These are phyloP conservation scores for Erebia palarica DNA, from an alignment of 2,888 invertebrate species.

Conservation along the genomic window DNA sequence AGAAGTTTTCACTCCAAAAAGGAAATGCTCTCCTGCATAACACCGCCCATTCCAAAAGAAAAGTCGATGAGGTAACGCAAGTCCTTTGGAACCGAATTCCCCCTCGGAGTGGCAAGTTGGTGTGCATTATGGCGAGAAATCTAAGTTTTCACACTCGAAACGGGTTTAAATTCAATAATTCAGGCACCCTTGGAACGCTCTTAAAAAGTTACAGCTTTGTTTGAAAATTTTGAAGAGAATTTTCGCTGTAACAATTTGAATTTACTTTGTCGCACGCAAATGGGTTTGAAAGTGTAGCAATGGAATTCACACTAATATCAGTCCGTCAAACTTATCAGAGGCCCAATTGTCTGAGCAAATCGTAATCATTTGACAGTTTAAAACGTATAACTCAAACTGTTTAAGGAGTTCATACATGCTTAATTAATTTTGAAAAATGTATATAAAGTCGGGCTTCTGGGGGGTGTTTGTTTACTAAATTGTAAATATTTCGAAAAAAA, in stretches of 20 bases:
- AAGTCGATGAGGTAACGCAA: constrained; percentile 20
- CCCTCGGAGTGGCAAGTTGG: constrained; percentile 40
- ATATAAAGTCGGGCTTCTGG: too few relatives aligned
- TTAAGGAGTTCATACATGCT: too few relatives aligned
- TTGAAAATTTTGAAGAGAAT: constrained; percentile 34
- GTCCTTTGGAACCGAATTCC: constrained; percentile 34
- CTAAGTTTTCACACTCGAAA: constrained; percentile 43
- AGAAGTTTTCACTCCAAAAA: too few relatives aligned
- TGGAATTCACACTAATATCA: neutral
- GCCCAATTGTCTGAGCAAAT: too few relatives aligned
- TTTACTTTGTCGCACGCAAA: constrained; percentile 15
- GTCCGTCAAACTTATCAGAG: too few relatives aligned
- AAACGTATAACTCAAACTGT: too few relatives aligned
- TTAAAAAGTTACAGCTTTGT: constrained; percentile 39
- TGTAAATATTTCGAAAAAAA: too few relatives aligned
- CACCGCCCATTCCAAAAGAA: constrained; percentile 23
- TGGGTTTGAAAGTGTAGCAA: neutral
- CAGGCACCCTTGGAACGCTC: constrained; percentile 39
- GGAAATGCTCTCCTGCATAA: constrained; percentile 13
- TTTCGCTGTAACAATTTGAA: constrained; percentile 30
- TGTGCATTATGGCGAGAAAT: constrained; percentile 43
- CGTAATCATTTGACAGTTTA: too few relatives aligned
- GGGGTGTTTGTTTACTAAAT: too few relatives aligned
- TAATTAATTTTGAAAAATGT: too few relatives aligned
- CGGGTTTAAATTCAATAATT: constrained; percentile 45